phyloP scores from a whole-genome alignment of 2,888 invertebrate species.

The Rhogogaster chlorosoma region DNA sequence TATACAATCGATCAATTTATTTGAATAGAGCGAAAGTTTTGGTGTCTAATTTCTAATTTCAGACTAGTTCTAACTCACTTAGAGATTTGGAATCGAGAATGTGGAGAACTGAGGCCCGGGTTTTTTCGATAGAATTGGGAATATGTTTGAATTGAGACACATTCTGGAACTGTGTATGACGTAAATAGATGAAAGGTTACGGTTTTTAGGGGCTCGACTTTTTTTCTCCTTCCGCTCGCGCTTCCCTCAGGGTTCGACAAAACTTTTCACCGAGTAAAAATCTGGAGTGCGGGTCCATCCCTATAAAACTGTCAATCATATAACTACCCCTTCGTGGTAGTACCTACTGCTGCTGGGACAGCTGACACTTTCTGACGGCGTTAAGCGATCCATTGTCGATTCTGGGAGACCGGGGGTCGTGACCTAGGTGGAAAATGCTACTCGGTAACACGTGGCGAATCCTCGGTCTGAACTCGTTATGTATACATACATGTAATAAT shows the following conservation, averaged over 20 bases:
- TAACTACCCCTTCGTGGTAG: constrained; percentile 61
- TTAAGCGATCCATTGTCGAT: constrained; percentile 73
- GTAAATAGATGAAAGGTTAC: neutral
- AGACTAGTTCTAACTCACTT: neutral
- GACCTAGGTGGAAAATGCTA: constrained; percentile 14
- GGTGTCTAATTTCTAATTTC: neutral
- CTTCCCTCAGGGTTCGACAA: constrained; percentile 6
- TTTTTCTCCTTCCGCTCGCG: neutral
- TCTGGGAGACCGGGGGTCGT: neutral
- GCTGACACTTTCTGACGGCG: constrained; percentile 71
- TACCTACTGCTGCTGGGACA: constrained; percentile 61
- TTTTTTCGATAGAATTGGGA: neutral
- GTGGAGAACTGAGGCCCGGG: neutral
- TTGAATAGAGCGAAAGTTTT: neutral
- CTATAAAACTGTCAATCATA: constrained; percentile 76
- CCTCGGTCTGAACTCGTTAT: constrained; percentile 58
- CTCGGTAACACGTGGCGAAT: constrained; percentile 15
- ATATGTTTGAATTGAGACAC: neutral
- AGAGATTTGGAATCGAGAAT: neutral
- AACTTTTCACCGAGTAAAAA: constrained; percentile 42
- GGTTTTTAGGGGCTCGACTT: neutral
- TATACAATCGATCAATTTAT: neutral
- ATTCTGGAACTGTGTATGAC: neutral
- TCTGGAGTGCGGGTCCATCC: constrained; percentile 57
- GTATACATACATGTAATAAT: constrained; percentile 59